Conservation (phyloP, 1,140 invertebrate genomes). For the Drosophila hydei region DNA sequence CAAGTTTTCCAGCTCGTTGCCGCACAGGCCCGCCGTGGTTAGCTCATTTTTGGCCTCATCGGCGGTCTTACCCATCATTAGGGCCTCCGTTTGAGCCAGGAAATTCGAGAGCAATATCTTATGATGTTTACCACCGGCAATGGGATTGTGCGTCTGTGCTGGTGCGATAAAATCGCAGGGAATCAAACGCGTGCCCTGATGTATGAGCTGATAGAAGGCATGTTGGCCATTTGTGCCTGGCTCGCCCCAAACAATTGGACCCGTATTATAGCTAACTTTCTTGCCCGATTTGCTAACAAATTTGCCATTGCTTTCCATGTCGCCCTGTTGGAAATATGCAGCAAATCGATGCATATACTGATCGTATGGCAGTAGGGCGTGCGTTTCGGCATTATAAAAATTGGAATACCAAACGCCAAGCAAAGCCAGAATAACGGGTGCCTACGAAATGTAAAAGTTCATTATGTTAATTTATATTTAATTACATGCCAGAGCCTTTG, state of each 20-base stretch:
- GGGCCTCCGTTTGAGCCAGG: constrained; percentile 98
- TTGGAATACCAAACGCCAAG: constrained; percentile 98
- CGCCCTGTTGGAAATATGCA: constrained; percentile 99
- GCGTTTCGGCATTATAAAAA: constrained; percentile 97
- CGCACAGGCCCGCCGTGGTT: constrained; percentile 88
- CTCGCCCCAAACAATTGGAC: constrained; percentile 98
- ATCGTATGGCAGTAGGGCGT: constrained; percentile 98
- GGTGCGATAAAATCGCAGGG: constrained; percentile 99
- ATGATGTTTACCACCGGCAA: constrained; percentile 90
- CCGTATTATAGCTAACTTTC: constrained; percentile 92
- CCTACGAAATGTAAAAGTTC: constrained; percentile 86
- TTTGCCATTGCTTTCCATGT: constrained; percentile 99
- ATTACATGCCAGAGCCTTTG: too few relatives aligned
- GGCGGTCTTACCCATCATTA: constrained; percentile 95
- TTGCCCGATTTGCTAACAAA: constrained; percentile 90
- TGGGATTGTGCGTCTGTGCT: constrained; percentile 96
- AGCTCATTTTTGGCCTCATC: constrained; percentile 91
- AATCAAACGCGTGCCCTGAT: constrained; percentile 91
- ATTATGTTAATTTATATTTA: neutral
- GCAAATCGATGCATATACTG: constrained; percentile 99
- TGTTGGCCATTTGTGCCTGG: constrained; percentile 99
- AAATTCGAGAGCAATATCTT: constrained; percentile 98
- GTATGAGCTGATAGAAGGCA: constrained; percentile 98
- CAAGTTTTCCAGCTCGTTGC: constrained; percentile 90
- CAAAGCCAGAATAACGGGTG: constrained; percentile 96